These are phyloP conservation scores for Piezodorus guildinii DNA, from an alignment of 1,140 invertebrate species.

Conservation along the genomic window DNA sequence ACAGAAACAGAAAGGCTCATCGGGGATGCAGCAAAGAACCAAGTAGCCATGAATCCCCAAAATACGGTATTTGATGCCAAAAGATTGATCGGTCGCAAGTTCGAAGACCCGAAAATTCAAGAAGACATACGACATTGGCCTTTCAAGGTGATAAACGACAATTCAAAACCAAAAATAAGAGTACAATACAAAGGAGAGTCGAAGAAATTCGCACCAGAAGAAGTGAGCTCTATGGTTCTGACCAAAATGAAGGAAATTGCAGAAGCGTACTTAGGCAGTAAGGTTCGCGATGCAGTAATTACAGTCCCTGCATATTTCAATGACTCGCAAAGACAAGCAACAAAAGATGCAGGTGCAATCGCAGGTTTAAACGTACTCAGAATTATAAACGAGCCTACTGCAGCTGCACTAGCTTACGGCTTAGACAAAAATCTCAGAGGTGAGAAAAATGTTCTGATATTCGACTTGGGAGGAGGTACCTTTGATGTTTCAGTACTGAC, in stretches of 20 bases:
- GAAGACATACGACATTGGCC: constrained; percentile 52
- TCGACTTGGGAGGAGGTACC: too few species aligned
- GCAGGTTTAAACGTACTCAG: constrained; percentile 61
- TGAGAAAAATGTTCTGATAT: too few species aligned
- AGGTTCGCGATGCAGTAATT: constrained; percentile 50
- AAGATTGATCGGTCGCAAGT: constrained; percentile 51
- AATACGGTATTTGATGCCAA: constrained; percentile 56
- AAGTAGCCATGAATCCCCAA: constrained; percentile 58
- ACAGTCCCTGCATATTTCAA: constrained; percentile 63
- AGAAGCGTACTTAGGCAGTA: constrained; percentile 42
- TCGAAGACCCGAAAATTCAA: constrained; percentile 53
- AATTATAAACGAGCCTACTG: constrained; percentile 59
- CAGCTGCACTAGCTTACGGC: too few species aligned
- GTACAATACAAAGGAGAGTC: constrained; percentile 32
- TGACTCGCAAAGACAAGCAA: constrained; percentile 54
- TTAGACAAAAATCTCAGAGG: too few species aligned
- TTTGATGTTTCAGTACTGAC: too few species aligned
- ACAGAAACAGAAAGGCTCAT: constrained; percentile 56
- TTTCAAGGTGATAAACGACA: constrained; percentile 49
- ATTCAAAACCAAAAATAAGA: constrained; percentile 50
- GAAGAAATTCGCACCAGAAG: constrained; percentile 62
- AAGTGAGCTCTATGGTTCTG: constrained; percentile 74
- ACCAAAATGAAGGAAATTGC: constrained; percentile 64
- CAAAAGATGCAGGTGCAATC: constrained; percentile 76
- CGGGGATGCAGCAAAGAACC: constrained; percentile 62